phyloP scores from a whole-genome alignment of 2,797 vertebrate genomes.

The Phataginus tricuspis region DNA sequence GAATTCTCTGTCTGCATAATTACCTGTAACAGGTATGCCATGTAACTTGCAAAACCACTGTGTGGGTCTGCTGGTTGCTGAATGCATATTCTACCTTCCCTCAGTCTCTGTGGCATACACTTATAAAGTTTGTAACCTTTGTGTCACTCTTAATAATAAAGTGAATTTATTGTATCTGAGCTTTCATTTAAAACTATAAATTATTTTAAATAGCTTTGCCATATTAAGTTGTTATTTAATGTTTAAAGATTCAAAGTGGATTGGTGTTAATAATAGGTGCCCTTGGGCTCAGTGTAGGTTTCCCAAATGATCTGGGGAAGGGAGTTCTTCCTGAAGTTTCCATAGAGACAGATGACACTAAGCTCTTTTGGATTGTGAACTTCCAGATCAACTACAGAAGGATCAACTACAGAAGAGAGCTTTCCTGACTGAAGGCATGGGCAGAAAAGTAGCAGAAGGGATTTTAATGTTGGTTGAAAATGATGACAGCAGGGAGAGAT shows the following conservation, averaged over 20 bases:
- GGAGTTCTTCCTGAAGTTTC: not conserved
- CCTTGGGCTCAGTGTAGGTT: not conserved
- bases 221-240: slow-evolving; percentile 49
- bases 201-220: slow-evolving; percentile 31
- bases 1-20: not conserved
- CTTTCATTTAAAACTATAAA: slow-evolving; percentile 27
- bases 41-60: not conserved
- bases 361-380: not conserved
- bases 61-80: not conserved
- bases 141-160: not conserved
- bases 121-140: not conserved
- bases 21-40: not conserved
- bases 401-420: not conserved
- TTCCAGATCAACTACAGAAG: not conserved
- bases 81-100: not conserved
- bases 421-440: not conserved
- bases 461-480: not conserved
- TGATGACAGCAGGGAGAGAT: not conserved
- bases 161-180: slow-evolving; percentile 2
- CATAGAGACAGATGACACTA: not conserved
- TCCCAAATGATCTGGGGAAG: not conserved
- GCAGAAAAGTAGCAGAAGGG: slow-evolving; percentile 29
- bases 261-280: not conserved
- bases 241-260: slow-evolving; percentile 29
- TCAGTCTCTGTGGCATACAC: not conserved